Percentiles rank a stretch among this genome's conserved stretches.
Evolutionary conservation across 1,140 invertebrate species (phyloP).

Genomic region (Diabrotica undecimpunctata): DNA sequence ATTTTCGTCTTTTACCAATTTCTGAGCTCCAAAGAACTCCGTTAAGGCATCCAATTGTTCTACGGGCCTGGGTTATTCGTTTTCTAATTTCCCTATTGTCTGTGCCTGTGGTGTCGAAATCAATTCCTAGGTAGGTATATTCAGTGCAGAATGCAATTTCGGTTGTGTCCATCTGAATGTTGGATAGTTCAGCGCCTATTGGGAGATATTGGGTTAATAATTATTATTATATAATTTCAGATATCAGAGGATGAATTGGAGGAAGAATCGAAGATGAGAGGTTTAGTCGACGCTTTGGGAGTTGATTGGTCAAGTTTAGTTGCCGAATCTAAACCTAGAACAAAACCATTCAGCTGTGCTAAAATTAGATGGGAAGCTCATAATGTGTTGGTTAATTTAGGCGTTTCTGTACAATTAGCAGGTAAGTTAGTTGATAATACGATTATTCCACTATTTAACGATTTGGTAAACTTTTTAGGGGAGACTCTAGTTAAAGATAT

Average conservation of each 20-base stretch:
- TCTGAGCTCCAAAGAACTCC: too few species aligned
- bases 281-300: conserved; percentile 81
- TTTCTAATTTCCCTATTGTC: too few species aligned
- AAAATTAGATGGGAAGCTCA: conserved; percentile 72
- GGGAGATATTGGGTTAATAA: too few species aligned
- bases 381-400: conserved; percentile 32
- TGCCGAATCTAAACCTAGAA: conserved; percentile 57
- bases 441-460: not conserved
- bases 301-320: conserved; percentile 89
- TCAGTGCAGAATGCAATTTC: too few species aligned
- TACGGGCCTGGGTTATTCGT: too few species aligned
- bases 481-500: conserved; percentile 60
- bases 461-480: conserved; percentile 33
- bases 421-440: conserved; percentile 49
- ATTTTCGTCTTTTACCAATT: too few species aligned
- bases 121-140: too few species aligned
- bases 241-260: conserved; percentile 85
- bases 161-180: too few species aligned
- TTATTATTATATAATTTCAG: too few species aligned
- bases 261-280: conserved; percentile 66
- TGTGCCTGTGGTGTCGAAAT: too few species aligned
- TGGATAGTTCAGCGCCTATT: too few species aligned
- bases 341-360: conserved; percentile 53
- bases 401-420: conserved; percentile 29
- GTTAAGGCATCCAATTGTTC: too few species aligned